Evolutionary conservation across 2,888 invertebrate species (phyloP), one percentile per base, ranked within the genome.

Genomic region (Drosophila subquinaria): DNA sequence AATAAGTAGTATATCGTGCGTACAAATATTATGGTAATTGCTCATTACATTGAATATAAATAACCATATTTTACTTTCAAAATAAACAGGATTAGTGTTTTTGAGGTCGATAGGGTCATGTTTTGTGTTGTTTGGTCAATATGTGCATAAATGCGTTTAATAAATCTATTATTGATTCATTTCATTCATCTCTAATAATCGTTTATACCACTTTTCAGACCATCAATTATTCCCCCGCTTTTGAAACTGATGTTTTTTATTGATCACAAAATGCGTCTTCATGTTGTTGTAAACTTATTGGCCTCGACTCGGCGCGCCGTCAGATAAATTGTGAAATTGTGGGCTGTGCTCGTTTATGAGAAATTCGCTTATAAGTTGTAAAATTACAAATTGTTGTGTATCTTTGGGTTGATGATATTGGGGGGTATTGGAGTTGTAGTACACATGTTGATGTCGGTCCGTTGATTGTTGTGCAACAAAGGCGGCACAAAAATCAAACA

Each of bases 401-500:
- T 78, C 69, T 57, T 63, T 27, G 67, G 51, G 40, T 50, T 38
- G 27, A 30, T 38, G 27, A 30, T 59, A 13, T 35, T 36, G 20
- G 40, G 47, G 35, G 20, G 20, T 30, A 59, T 70, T 57, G 73
- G 63, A 56, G 70, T 71, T 81, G 73, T 59, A 70, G 69, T 77
- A 68, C 82, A 84, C 66, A 77, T 81, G 85, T 69, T 74, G 61
- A 59, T 63, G 69, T 43, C 56, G 59, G 68, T 56, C 63, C 51
- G 55, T 53, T 69, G 73, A 69, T 75, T 70, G 70, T 77, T 86
- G 63, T 66, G 65, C 75, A 80, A 80, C 83, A 83, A 85, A 85
- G 75, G 88, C 75, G 69, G 78, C 57, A 62, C 61, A 73, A 73
- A 69, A 88, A 86, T 89, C 82, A 86, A 86, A 89, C 89, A 86